Percentiles rank a stretch among this genome's conserved stretches.
Evolutionary conservation across 1,140 invertebrate genomes (phyloP).

Genomic region (Whitmania pigra): DNA sequence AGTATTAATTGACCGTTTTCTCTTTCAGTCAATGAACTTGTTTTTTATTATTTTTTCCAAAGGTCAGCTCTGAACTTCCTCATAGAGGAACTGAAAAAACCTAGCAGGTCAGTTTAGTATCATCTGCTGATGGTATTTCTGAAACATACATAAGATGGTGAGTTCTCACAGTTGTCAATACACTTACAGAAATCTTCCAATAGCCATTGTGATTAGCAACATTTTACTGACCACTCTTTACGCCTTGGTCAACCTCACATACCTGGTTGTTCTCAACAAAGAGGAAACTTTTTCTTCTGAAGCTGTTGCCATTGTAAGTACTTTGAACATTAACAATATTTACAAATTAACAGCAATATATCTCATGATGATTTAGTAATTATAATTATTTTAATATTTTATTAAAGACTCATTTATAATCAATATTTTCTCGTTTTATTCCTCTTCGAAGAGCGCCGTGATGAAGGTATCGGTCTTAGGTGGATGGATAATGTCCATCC

Average conservation of each 20-base stretch:
- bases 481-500: constrained; percentile 8
- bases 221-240: constrained; percentile 82
- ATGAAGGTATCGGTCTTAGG: not conserved
- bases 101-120: not conserved
- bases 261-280: constrained; percentile 77
- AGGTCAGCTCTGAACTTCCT: not conserved
- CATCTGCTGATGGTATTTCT: not conserved
- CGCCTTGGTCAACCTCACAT: constrained; percentile 83
- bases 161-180: not conserved
- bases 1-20: too few species aligned
- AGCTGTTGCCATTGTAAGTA: constrained; percentile 77
- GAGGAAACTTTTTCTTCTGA: constrained; percentile 68
- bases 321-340: too few species aligned
- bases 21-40: too few species aligned
- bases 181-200: constrained; percentile 67
- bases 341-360: too few species aligned
- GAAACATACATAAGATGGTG: not conserved
- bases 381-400: too few species aligned
- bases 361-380: too few species aligned
- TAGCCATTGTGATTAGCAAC: constrained; percentile 81
- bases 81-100: constrained; percentile 5
- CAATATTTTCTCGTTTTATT: too few species aligned
- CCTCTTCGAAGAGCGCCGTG: not conserved
- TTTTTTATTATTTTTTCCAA: too few species aligned
- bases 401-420: too few species aligned